Base-by-base conservation (phyloP, 2,888 invertebrate genomes). In the Ctena decussata region DNA sequence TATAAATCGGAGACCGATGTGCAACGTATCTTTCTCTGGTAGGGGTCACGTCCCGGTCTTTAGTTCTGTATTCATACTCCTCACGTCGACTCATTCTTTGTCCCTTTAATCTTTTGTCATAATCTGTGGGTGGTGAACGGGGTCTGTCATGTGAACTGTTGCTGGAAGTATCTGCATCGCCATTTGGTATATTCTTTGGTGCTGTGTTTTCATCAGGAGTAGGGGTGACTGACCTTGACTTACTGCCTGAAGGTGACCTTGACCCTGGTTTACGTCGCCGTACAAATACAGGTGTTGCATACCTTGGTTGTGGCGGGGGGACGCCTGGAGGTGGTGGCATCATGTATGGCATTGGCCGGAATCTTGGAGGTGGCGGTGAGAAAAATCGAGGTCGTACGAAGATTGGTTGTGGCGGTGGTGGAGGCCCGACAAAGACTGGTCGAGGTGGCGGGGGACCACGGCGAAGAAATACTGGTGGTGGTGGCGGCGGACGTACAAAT, bases 61-160 rank as follows among this genome's bases (percentile, higher is more conserved):
- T 74, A 69, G 71, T 76, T 32, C 85, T 82, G 15, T 81, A 80
- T 57, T 92, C 90, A 70, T 90, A 90, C n/a, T 86, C 82, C 18
- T 92, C 92, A 12, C 90, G 81, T 76, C 91, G 86, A 80, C 92
- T 92, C 81, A 89, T 80, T 3, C 92, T 85, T 27, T 88, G 78
- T 12, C 86, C 82, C 21, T 82, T 82, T 8, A 74, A 30, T 46
- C 80, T 76, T 37, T 82, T 53, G 35, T 93, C 93, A 84, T 94
- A 94, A 85, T 95, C 94, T 6, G 90, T 90, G 6, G 94, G 93
- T 11, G 94, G 94, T 0, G 94, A 93, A 18, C 85, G 85, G 11
- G 94, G 94, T 60, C 94, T 72, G 21, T 89, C 89, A 21, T 84
- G 82, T 11, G 92, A 91, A 39, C 84, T 85, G n/a, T 91, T 90